Percentiles rank a stretch among this genome's conserved stretches.
Evolutionary conservation across 2,797 vertebrate genomes (phyloP).

Genomic region (Melanotaenia maccullochi): DNA sequence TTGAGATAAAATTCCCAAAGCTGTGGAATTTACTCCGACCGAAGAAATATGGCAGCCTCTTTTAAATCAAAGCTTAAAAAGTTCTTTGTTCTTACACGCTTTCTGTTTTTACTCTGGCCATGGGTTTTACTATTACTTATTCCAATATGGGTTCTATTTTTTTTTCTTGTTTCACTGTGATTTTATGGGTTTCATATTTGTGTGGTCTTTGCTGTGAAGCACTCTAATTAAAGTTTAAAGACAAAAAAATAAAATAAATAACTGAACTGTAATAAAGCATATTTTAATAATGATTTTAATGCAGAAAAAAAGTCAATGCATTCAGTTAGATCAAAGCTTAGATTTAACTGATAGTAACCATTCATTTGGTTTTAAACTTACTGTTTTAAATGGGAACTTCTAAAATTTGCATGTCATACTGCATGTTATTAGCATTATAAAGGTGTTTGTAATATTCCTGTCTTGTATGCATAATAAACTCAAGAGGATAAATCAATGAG

Average conservation of each 20-base stretch:
- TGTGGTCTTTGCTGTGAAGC: neutral
- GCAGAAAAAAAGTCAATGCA: neutral
- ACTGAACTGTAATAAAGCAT: neutral
- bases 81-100: neutral
- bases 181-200: neutral
- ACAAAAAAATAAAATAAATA: too few species aligned
- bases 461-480: neutral
- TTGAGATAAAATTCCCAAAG: constrained; percentile 2
- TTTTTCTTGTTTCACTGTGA: neutral
- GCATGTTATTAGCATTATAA: neutral
- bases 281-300: neutral
- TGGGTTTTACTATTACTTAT: neutral
- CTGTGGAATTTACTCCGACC: neutral
- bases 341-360: neutral
- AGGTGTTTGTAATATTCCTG: neutral
- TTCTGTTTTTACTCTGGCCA: neutral
- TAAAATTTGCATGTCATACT: neutral
- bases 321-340: neutral
- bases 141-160: neutral
- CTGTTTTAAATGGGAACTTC: neutral
- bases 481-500: neutral
- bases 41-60: neutral
- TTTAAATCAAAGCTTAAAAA: neutral
- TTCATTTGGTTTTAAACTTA: neutral
- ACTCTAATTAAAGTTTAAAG: neutral